A percentile compares a stretch with the other conserved stretches of the same genome.
phyloP scores from a whole-genome alignment of 2,888 invertebrate genomes.

The Eupithecia vulgata region DNA sequence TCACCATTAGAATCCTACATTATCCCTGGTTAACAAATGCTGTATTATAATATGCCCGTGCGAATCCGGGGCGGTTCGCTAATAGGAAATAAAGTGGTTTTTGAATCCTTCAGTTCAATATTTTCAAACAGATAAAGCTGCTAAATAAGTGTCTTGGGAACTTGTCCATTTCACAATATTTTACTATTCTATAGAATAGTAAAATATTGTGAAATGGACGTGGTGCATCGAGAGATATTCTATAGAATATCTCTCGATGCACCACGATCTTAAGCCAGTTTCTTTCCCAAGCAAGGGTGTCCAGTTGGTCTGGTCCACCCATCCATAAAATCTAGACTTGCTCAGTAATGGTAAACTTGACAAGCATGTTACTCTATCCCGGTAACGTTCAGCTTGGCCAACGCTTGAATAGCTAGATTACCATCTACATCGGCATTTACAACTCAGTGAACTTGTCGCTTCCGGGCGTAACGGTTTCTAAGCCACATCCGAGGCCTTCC shows the following conservation, averaged over 20 bases:
- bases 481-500: slow-evolving; percentile 15
- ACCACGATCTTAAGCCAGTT: background rate
- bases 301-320: background rate
- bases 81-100: background rate
- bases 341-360: background rate
- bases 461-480: slow-evolving; percentile 17
- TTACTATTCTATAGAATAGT: too few relatives aligned
- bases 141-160: background rate
- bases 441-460: slow-evolving; percentile 17
- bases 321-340: slow-evolving; percentile 2
- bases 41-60: too few relatives aligned
- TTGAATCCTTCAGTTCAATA: background rate
- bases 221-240: too few relatives aligned
- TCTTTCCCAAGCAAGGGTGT: background rate
- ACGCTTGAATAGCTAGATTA: slow-evolving; percentile 14
- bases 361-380: slow-evolving; percentile 4
- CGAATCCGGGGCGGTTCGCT: too few relatives aligned
- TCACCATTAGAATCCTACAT: too few relatives aligned
- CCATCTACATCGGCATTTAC: slow-evolving; percentile 13
- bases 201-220: too few relatives aligned
- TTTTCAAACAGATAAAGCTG: too few relatives aligned
- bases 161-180: background rate
- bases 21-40: too few relatives aligned
- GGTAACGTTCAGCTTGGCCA: slow-evolving; percentile 15
- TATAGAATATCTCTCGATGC: background rate